These are phyloP conservation scores for Glareola pratincola DNA, from an alignment of 2,113 vertebrate genomes.

Conservation along the genomic window DNA sequence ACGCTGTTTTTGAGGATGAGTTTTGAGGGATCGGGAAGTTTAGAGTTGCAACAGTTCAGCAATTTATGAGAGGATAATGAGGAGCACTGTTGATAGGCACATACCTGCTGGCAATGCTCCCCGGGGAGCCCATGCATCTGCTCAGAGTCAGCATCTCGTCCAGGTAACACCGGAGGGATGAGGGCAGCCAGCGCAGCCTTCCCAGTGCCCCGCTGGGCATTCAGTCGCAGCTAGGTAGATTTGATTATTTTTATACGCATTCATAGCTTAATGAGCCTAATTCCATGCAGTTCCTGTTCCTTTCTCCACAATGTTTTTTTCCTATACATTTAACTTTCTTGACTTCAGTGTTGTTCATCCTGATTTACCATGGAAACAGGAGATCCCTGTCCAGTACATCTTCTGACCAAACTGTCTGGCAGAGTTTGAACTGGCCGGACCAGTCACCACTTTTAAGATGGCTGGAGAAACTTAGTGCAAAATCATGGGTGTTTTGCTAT, in stretches of 20 bases:
- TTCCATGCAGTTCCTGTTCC: background rate
- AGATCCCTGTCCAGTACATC: background rate
- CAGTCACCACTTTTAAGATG: background rate
- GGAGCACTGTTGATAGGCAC: background rate
- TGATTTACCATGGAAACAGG: background rate
- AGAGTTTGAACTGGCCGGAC: background rate
- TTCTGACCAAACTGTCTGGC: background rate
- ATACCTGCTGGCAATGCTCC: rapidly evolving
- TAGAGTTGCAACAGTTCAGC: rapidly evolving
- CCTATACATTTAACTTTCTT: background rate
- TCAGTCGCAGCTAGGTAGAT: background rate
- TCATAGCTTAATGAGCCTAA: background rate
- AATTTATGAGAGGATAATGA: background rate
- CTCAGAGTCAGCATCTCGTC: background rate
- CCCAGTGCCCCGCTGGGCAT: background rate
- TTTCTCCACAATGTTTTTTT: background rate
- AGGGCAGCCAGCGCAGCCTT: background rate
- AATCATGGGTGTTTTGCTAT: background rate
- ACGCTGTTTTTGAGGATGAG: background rate
- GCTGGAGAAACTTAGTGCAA: background rate
- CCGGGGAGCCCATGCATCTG: rapidly evolving
- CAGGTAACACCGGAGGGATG: rapidly evolving
- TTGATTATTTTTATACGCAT: background rate
- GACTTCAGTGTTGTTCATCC: background rate
- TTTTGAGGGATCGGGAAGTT: background rate